Evolutionary conservation across 2,113 vertebrate species (phyloP), one percentile per base, ranked within the genome.

Genomic region (Morone chrysops): DNA sequence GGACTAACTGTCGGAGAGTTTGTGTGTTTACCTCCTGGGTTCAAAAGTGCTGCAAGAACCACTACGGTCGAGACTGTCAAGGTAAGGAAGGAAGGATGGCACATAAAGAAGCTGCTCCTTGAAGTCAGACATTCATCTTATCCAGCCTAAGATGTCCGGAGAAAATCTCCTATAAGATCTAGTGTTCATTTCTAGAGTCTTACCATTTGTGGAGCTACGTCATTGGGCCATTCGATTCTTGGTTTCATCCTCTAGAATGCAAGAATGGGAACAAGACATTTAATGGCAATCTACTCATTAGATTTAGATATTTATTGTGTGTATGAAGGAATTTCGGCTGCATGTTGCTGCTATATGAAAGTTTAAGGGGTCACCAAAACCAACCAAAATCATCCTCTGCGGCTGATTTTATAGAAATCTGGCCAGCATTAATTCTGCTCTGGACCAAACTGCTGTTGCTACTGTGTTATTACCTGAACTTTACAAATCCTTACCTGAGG

Each of bases 21-120:
- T 99, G 97, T 5, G 14, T 88, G 38, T 93, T 67, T 16, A 47
- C 80, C 3, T 53, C 66, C 4, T 99, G 97, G 98, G 43, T 84
- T 54, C 93, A 93, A 0, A 94, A 95, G 66, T 99, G 98, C 92
- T 99, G 98, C 83, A 93, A 94, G 5, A 97, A 97, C 83, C 98
- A 99, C 92, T 97, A 97, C 0, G 94, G 98, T 81, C 91, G 76
- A 31, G 93, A 97, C 85, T 99, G 98, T 57, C 92, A 88, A 87
- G 97, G 98, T 99, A 79, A 95, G 90, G 41, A 63, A 18, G 40
- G 18, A 59, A 59, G 17, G 38, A 5, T 6, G 48, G 7, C 41
- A 48, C 10, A 36, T 9, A 0, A 10, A 20, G 10, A 51, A 38
- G 13, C 50, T 43, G 47, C 0, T 54, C n/a, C 50, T 57, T 57